Evolutionary conservation across 2,797 vertebrate species (phyloP).

Genomic region (Xenentodon cancila): DNA sequence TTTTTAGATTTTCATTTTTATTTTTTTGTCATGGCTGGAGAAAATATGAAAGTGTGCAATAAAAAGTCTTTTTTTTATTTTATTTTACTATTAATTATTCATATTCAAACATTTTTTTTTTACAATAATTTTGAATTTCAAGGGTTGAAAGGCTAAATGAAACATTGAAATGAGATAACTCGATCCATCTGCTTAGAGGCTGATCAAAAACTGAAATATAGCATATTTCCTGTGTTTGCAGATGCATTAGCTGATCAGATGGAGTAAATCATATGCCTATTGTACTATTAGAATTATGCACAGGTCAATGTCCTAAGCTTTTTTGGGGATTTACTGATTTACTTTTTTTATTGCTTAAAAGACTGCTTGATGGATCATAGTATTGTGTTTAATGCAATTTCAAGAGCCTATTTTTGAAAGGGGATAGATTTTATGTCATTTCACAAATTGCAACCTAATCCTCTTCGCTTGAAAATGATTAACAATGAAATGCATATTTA

Average conservation of each 20-base stretch:
- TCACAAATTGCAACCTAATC: conserved; percentile 84
- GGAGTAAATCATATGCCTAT: conserved; percentile 67
- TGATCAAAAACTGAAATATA: conserved; percentile 2
- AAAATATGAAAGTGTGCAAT: conserved; percentile 21
- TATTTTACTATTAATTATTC: conserved; percentile 38
- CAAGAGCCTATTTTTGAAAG: conserved; percentile 77
- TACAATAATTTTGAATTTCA: conserved; percentile 19
- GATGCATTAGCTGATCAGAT: conserved; percentile 63
- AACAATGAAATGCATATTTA: conserved; percentile 84
- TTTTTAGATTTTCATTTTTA: conserved; percentile 21
- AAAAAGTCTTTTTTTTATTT: conserved; percentile 30
- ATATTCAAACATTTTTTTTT: conserved; percentile 26
- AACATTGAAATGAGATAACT: conserved; percentile 5
- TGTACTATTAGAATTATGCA: conserved; percentile 51
- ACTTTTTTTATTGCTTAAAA: conserved; percentile 42
- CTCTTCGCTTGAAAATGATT: conserved; percentile 82
- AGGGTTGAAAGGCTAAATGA: conserved; percentile 33
- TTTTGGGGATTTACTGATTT: conserved; percentile 60
- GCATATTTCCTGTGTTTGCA: conserved; percentile 27
- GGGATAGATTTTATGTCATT: conserved; percentile 79
- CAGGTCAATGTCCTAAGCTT: conserved; percentile 48
- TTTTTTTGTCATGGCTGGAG: conserved; percentile 20
- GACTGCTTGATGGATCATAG: conserved; percentile 59
- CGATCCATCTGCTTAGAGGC: conserved; percentile 1
- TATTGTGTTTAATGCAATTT: conserved; percentile 73